Evolutionary conservation across 2,888 invertebrate genomes (phyloP).

Genomic region (Caradrina kadenii): DNA sequence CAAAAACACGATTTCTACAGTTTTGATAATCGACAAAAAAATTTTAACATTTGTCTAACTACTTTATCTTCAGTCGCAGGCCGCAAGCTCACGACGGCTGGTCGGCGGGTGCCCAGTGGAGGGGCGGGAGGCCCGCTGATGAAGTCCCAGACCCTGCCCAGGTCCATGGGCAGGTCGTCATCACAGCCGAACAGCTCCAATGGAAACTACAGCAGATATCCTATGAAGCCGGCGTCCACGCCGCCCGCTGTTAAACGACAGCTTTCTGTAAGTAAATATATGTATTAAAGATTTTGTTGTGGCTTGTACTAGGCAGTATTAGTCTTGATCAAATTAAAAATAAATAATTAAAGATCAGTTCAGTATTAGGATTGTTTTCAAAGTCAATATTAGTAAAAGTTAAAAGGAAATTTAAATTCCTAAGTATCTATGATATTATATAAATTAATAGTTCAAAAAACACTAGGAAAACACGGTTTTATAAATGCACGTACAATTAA

Average conservation of each 20-base stretch:
- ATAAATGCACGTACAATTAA: too few relatives aligned
- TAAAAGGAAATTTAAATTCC: neutral
- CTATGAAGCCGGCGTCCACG: conserved; percentile 94
- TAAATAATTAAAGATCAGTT: neutral
- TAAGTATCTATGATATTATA: neutral
- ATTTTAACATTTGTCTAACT: conserved; percentile 12
- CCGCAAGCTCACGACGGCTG: conserved; percentile 94
- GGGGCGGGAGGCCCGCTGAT: conserved; percentile 91
- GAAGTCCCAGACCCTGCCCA: conserved; percentile 96
- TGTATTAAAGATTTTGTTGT: neutral
- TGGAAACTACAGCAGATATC: conserved; percentile 83
- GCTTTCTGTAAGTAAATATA: conserved; percentile 90
- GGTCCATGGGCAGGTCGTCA: conserved; percentile 94
- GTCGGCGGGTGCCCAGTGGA: conserved; percentile 92
- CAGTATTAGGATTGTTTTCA: neutral
- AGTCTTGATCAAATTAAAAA: too few relatives aligned
- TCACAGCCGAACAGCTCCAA: conserved; percentile 90
- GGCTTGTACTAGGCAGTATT: conserved; percentile 15
- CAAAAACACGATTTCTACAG: neutral
- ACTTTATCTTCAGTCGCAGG: conserved; percentile 92
- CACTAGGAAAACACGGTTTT: too few relatives aligned
- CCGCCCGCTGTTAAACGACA: conserved; percentile 97
- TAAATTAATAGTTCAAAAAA: too few relatives aligned
- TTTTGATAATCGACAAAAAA: conserved; percentile 1
- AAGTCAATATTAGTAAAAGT: conserved; percentile 2